Conservation (phyloP, 2,888 invertebrate genomes). For the Mechanitis messenoides region DNA sequence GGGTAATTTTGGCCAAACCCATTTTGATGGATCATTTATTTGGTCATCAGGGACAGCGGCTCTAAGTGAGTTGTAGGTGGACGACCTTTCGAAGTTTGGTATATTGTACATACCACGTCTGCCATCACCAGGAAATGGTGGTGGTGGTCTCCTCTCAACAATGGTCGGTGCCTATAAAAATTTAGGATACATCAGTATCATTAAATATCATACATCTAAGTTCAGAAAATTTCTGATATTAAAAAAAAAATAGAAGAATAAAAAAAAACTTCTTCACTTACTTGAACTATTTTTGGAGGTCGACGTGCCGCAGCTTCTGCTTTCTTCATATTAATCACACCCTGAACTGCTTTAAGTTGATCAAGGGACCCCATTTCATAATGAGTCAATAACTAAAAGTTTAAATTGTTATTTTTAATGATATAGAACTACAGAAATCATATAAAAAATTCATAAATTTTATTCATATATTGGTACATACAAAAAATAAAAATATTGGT, state of each 20-base stretch:
- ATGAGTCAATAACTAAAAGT: slow-evolving; percentile 33
- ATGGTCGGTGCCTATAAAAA: not conserved
- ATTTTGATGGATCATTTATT: slow-evolving; percentile 25
- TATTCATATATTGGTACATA: too few species aligned
- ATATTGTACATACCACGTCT: slow-evolving; percentile 19
- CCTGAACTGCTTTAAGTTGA: slow-evolving; percentile 50
- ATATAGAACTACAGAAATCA: not conserved
- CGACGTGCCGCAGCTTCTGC: slow-evolving; percentile 28
- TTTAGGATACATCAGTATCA: too few species aligned
- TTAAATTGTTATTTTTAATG: not conserved
- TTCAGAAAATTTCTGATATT: too few species aligned
- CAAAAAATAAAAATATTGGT: not conserved
- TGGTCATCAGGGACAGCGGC: slow-evolving; percentile 27
- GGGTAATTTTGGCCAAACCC: slow-evolving; percentile 22
- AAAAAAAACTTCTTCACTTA: slow-evolving; percentile 6
- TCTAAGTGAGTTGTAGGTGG: slow-evolving; percentile 16
- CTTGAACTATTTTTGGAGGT: slow-evolving; percentile 13
- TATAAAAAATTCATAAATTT: too few species aligned
- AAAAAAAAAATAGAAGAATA: not conserved
- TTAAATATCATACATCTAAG: too few species aligned
- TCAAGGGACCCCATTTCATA: slow-evolving; percentile 39
- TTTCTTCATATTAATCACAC: slow-evolving; percentile 44
- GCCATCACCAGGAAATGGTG: slow-evolving; percentile 4
- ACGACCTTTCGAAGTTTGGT: slow-evolving; percentile 14
- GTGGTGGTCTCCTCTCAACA: slow-evolving; percentile 3